These are phyloP conservation scores for Tetraodon nigroviridis DNA, from an alignment of 2,113 vertebrate species.

Conservation along the genomic window DNA sequence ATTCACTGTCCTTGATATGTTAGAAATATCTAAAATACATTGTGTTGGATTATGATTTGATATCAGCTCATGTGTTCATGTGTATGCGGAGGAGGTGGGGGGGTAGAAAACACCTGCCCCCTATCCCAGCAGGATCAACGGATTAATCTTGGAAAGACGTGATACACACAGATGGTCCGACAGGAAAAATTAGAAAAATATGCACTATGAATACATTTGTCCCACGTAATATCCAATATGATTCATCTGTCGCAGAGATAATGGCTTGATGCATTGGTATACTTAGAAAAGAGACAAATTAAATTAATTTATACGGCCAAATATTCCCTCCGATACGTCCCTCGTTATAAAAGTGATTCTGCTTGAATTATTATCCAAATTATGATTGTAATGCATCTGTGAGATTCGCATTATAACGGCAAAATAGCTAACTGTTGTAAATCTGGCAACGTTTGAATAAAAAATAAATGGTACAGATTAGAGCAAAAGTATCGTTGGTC, in stretches of 20 bases:
- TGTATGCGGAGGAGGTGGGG: neutral
- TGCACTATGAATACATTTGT: constrained; percentile 88
- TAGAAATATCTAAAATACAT: constrained; percentile 78
- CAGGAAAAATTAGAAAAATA: constrained; percentile 91
- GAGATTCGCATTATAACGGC: constrained; percentile 70
- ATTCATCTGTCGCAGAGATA: constrained; percentile 83
- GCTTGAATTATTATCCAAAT: constrained; percentile 75
- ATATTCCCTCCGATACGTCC: constrained; percentile 68
- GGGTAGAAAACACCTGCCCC: constrained; percentile 79
- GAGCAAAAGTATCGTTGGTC: constrained; percentile 3
- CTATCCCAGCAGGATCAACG: constrained; percentile 80
- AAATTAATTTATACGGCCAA: constrained; percentile 79
- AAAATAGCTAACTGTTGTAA: constrained; percentile 55
- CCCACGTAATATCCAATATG: constrained; percentile 81
- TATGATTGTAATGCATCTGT: constrained; percentile 71
- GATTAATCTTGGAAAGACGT: constrained; percentile 90
- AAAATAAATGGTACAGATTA: neutral
- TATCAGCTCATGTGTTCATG: constrained; percentile 79
- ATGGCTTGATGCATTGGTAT: constrained; percentile 82
- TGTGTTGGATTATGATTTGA: constrained; percentile 80
- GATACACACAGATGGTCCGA: constrained; percentile 88
- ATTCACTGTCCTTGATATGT: constrained; percentile 75
- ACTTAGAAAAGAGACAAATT: constrained; percentile 80
- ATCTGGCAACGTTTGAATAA: constrained; percentile 10
- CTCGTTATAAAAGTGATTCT: constrained; percentile 73